phyloP scores from a whole-genome alignment of 2,797 vertebrate species.

The Sus cebifrons region DNA sequence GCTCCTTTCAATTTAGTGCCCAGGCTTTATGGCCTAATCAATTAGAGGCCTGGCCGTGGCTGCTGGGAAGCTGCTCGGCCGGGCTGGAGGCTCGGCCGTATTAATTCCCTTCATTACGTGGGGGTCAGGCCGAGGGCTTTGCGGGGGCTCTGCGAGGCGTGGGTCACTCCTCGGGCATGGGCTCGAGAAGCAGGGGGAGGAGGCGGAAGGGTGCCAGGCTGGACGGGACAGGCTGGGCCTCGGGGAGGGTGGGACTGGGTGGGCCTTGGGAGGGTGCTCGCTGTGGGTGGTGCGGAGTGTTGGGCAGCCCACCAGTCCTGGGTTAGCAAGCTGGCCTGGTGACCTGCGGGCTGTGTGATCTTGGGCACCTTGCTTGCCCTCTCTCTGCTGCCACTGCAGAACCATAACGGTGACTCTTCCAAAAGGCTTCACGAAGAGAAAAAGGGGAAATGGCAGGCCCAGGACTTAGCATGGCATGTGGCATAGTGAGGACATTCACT shows the following conservation, averaged over 20 bases:
- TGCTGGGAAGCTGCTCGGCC: slow-evolving; percentile 91
- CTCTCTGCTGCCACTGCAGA: slow-evolving; percentile 5
- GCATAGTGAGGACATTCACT: background rate
- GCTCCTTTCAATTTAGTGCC: slow-evolving; percentile 94
- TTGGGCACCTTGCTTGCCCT: slow-evolving; percentile 1
- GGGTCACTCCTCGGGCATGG: slow-evolving; percentile 87
- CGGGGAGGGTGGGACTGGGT: background rate
- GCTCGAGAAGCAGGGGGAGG: slow-evolving; percentile 63
- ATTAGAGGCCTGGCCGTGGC: slow-evolving; percentile 92
- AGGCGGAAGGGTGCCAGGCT: slow-evolving; percentile 23
- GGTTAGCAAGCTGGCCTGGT: background rate
- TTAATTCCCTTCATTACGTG: slow-evolving; percentile 93
- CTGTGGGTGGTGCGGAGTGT: background rate
- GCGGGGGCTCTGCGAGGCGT: slow-evolving; percentile 85
- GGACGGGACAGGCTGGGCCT: background rate
- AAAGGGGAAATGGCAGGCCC: background rate
- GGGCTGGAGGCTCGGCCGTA: slow-evolving; percentile 92
- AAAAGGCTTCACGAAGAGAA: background rate
- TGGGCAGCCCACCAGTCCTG: background rate
- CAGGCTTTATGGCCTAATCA: slow-evolving; percentile 94
- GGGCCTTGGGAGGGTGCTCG: background rate
- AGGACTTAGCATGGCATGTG: background rate
- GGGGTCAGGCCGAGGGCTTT: slow-evolving; percentile 91
- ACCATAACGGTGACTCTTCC: background rate
- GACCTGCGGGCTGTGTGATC: slow-evolving; percentile 55